Evolutionary conservation across 2,113 vertebrate species (phyloP).

Genomic region (Eira barbara): DNA sequence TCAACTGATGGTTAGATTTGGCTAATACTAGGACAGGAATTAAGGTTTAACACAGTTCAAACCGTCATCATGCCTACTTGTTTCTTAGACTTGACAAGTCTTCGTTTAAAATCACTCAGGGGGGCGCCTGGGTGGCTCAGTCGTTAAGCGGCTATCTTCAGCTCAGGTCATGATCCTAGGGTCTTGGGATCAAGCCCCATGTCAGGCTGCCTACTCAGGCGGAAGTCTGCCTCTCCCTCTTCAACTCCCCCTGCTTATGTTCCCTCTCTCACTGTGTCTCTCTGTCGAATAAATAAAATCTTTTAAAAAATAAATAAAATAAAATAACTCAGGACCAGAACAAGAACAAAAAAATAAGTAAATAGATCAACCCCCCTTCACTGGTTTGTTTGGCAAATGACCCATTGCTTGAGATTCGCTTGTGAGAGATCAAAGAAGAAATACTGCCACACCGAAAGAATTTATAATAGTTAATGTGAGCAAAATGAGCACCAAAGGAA

Average conservation of each 20-base stretch:
- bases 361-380: neutral
- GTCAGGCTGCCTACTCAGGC: no score
- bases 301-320: no score
- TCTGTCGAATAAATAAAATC: no score
- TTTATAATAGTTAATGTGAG: neutral
- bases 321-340: slow-evolving; percentile 1
- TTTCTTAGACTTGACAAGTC: neutral
- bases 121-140: no score
- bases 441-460: neutral
- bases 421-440: slow-evolving; percentile 29
- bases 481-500: neutral
- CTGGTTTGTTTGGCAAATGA: slow-evolving; percentile 22
- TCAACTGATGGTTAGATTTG: neutral
- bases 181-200: no score
- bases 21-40: neutral
- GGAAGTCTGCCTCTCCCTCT: no score
- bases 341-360: neutral
- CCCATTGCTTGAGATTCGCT: neutral
- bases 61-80: neutral
- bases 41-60: neutral
- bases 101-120: slow-evolving; percentile 18
- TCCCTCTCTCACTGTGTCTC: no score
- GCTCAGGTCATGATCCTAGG: no score
- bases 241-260: no score
- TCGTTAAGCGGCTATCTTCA: no score